Percentiles rank a stretch among this genome's conserved stretches.
These are phyloP conservation scores for Tautogolabrus adspersus DNA, from an alignment of 2,113 vertebrate genomes.

Conservation along the genomic window DNA sequence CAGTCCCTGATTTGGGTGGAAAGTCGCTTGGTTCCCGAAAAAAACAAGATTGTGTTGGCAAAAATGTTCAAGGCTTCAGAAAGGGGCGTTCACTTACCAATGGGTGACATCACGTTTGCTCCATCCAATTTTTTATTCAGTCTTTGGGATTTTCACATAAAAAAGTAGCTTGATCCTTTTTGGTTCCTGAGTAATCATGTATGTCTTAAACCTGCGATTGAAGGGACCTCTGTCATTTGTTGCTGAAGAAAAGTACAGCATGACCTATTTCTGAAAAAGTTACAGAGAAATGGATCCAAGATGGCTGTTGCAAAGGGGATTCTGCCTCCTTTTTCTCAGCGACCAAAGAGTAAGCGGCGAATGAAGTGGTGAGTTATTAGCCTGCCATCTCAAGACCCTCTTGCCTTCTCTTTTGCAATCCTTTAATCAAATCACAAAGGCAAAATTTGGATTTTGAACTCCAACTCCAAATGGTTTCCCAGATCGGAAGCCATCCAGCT, in stretches of 20 bases:
- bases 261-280: constrained; percentile 30
- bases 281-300: constrained; percentile 5
- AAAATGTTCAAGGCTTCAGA: too few species aligned
- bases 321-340: constrained; percentile 19
- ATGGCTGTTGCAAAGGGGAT: constrained; percentile 27
- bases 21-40: too few species aligned
- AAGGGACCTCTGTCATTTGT: not conserved
- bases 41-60: too few species aligned
- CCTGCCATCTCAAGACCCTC: constrained; percentile 53
- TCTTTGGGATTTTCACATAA: too few species aligned
- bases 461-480: constrained; percentile 30
- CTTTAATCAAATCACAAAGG: constrained; percentile 60
- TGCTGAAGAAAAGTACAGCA: constrained; percentile 8
- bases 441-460: constrained; percentile 36
- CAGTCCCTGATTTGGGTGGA: too few species aligned
- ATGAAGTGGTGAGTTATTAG: constrained; percentile 60
- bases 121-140: too few species aligned
- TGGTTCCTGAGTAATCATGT: too few species aligned
- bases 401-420: constrained; percentile 41
- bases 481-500: constrained; percentile 15
- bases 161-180: too few species aligned
- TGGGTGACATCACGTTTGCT: too few species aligned
- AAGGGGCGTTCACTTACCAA: too few species aligned
- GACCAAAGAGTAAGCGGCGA: constrained; percentile 16
- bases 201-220: too few species aligned